Evolutionary conservation across 2,888 invertebrate genomes (phyloP).

Genomic region (Chromoteleia sp.): DNA sequence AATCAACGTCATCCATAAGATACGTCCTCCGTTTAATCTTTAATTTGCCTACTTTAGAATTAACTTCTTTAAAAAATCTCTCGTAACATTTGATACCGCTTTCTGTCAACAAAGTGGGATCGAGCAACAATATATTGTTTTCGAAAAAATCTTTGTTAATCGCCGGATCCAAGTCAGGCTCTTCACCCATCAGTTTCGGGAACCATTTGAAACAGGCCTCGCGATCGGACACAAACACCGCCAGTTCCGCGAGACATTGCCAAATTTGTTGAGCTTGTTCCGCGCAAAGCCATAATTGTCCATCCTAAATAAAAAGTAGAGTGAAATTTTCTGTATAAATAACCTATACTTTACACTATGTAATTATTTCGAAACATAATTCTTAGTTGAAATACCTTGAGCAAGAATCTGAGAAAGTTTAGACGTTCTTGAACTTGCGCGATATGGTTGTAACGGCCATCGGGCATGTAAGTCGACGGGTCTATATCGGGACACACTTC

Average conservation of each 20-base stretch:
- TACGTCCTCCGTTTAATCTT: conserved; percentile 93
- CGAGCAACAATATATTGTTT: conserved; percentile 95
- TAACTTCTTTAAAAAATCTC: conserved; percentile 97
- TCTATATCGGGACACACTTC: conserved; percentile 91
- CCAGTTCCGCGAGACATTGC: conserved; percentile 97
- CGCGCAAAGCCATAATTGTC: conserved; percentile 97
- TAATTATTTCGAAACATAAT: too few relatives aligned
- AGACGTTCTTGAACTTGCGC: conserved; percentile 97
- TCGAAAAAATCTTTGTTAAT: conserved; percentile 98
- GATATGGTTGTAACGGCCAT: conserved; percentile 95
- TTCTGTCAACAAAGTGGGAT: conserved; percentile 96
- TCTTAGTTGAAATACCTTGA: conserved; percentile 86
- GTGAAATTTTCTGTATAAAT: too few relatives aligned
- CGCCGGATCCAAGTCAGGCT: conserved; percentile 98
- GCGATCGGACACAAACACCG: conserved; percentile 95
- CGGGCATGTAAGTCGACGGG: conserved; percentile 91
- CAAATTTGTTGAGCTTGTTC: conserved; percentile 99
- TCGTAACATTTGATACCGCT: conserved; percentile 96
- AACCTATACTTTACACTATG: too few relatives aligned
- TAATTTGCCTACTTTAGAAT: conserved; percentile 96
- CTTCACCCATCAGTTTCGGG: conserved; percentile 98
- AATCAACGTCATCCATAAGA: conserved; percentile 96
- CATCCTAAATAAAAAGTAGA: conserved; percentile 89
- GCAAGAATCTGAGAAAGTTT: conserved; percentile 95
- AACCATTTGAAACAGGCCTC: conserved; percentile 99